Evolutionary conservation across 2,113 vertebrate genomes (phyloP), one percentile per base, ranked within the genome.

Genomic region (Egretta garzetta): DNA sequence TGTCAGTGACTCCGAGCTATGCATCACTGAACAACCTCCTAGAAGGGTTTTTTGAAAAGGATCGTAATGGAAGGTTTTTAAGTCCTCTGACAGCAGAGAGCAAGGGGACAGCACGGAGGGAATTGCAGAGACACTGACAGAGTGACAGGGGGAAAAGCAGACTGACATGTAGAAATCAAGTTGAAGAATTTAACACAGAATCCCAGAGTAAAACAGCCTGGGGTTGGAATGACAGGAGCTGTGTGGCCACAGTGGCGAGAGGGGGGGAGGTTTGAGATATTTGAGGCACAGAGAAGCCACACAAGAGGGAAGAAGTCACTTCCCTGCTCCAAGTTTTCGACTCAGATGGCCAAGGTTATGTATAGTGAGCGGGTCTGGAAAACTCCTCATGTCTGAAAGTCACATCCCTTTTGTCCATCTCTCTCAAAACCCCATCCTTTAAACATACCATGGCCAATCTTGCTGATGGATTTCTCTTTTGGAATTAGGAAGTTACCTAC

Each of bases 401-500:
- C n/a, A 43, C 30, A 37, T 49, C 12, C 21, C 72, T 62, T 24
- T 17, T 39, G 14, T 12, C 41, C 22, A 24, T 11, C 32, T 43
- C 68, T 47, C 73, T 33, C 43, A 66, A 76, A 93, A 33, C 10
- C 26, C 39, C 22, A 19, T 14, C 30, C 56, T 12, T 64, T 55
- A 33, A 73, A 89, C 98, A 88, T 96, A 99, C 99, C 99, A 0
- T 99, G 99, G 77, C 99, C 99, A 28, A 99, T 98, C 98, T 99
- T 99, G 97, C 99, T 99, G 67, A 99, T 23, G 0, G 99, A 99
- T 27, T 89, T 98, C 94, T 99, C 98, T 58, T 97, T 99, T 43
- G 98, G 97, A 39, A 99, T 90, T 52, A 98, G 96, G 95, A 99
- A 99, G 72, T 99, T 98, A 41, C 99, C 99, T 99, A 94, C 5